A percentile compares a stretch with the other conserved stretches of the same genome.
phyloP scores from a whole-genome alignment of 2,888 invertebrate species.

The Polydrusus cervinus region DNA sequence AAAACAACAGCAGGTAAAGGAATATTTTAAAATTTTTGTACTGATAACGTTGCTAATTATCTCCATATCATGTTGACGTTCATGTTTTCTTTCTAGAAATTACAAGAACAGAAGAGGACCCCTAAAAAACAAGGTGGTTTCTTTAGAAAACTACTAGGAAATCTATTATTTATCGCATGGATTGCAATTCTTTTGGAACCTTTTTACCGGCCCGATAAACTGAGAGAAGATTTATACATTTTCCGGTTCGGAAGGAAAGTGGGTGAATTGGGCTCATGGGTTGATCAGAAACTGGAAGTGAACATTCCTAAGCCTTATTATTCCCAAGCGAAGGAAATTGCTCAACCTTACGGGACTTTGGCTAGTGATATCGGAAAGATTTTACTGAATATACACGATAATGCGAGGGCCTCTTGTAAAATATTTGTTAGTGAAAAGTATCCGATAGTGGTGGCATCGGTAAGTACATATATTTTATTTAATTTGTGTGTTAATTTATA shows the following conservation, averaged over 20 bases:
- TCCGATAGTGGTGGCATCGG: slow-evolving; percentile 73
- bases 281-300: slow-evolving; percentile 80
- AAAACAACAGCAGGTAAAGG: slow-evolving; percentile 43
- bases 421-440: slow-evolving; percentile 63
- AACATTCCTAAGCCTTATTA: slow-evolving; percentile 82
- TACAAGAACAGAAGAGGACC: slow-evolving; percentile 35
- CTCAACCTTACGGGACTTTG: slow-evolving; percentile 78
- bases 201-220: slow-evolving; percentile 30
- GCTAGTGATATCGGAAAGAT: slow-evolving; percentile 76
- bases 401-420: slow-evolving; percentile 60
- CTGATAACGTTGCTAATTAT: slow-evolving; percentile 5
- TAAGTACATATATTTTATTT: slow-evolving; percentile 70
- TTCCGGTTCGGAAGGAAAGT: slow-evolving; percentile 43
- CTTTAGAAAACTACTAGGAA: slow-evolving; percentile 29
- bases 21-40: not conserved
- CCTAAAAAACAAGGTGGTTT: slow-evolving; percentile 31
- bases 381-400: slow-evolving; percentile 70
- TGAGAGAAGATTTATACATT: slow-evolving; percentile 41
- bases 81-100: slow-evolving; percentile 37
- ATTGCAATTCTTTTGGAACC: slow-evolving; percentile 38
- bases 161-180: slow-evolving; percentile 21
- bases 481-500: not conserved
- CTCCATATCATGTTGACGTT: slow-evolving; percentile 14
- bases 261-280: slow-evolving; percentile 72
- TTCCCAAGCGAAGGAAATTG: slow-evolving; percentile 73